These are phyloP conservation scores for Drosophila incognita DNA, from an alignment of 2,888 invertebrate species.

Conservation along the genomic window DNA sequence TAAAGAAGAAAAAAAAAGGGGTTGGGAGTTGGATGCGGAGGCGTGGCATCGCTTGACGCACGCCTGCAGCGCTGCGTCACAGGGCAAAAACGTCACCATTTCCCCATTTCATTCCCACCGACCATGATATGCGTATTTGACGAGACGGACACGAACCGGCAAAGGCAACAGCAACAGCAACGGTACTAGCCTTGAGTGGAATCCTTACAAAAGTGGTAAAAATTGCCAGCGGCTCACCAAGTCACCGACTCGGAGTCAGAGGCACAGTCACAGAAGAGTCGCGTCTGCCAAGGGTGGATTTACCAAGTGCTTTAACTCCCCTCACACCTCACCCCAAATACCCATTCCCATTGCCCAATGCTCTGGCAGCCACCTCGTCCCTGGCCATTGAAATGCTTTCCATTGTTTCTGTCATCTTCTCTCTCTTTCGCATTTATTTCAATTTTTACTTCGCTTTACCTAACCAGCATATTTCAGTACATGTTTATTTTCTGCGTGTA, in stretches of 20 bases:
- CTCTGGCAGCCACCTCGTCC: conserved; percentile 10
- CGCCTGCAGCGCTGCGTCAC: conserved; percentile 61
- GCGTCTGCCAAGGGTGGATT: conserved; percentile 67
- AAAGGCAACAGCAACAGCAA: conserved; percentile 18
- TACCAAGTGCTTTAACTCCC: conserved; percentile 52
- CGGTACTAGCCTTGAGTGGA: conserved; percentile 70
- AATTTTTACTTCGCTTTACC: conserved; percentile 5
- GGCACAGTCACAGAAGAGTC: neutral
- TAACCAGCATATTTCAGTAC: conserved; percentile 18
- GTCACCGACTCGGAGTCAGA: conserved; percentile 22
- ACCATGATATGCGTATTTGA: conserved; percentile 50
- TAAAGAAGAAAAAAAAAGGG: neutral
- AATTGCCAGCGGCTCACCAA: conserved; percentile 59
- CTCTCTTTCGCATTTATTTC: conserved; percentile 26
- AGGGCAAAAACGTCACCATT: conserved; percentile 32
- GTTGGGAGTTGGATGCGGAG: conserved; percentile 6
- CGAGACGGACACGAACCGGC: conserved; percentile 23
- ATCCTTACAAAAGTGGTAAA: conserved; percentile 79
- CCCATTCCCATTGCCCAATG: conserved; percentile 7
- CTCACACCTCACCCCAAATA: neutral
- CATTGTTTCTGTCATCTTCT: conserved; percentile 62
- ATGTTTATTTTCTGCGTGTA: conserved; percentile 8
- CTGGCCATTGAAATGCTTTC: conserved; percentile 42
- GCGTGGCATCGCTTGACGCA: conserved; percentile 48
- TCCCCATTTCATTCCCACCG: neutral